These are phyloP conservation scores for Acestrorhynchus altus DNA, from an alignment of 2,797 vertebrate species.

Conservation along the genomic window DNA sequence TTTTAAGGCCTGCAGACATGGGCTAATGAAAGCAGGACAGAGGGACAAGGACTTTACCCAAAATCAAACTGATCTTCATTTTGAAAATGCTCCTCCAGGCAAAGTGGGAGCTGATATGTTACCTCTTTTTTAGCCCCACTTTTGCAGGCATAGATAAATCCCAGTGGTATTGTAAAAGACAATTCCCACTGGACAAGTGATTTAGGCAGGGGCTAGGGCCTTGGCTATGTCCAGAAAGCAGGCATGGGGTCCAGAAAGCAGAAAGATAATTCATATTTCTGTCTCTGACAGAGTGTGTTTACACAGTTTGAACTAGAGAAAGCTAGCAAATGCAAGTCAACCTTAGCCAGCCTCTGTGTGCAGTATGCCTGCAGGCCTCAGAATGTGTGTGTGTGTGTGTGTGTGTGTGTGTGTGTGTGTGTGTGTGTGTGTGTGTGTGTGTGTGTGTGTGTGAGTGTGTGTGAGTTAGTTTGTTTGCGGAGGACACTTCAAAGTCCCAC, in stretches of 20 bases:
- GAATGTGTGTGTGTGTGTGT: slow-evolving; percentile 32
- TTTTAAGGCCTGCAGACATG: background rate
- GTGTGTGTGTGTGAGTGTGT: slow-evolving; percentile 59
- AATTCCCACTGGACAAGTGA: slow-evolving; percentile 27
- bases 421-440: slow-evolving; percentile 48
- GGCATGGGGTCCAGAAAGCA: background rate
- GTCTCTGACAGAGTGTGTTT: slow-evolving; percentile 19
- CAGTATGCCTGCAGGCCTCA: slow-evolving; percentile 48
- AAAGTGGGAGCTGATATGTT: background rate
- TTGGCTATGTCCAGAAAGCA: background rate
- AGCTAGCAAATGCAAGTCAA: background rate
- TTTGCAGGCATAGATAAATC: slow-evolving; percentile 15
- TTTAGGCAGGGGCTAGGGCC: background rate
- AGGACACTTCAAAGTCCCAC: slow-evolving; percentile 66
- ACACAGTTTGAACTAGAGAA: background rate
- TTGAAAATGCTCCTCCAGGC: slow-evolving; percentile 10
- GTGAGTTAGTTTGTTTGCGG: slow-evolving; percentile 54
- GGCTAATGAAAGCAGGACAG: slow-evolving; percentile 12
- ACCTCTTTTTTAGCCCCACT: slow-evolving; percentile 15
- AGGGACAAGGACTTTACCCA: background rate
- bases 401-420: slow-evolving; percentile 52
- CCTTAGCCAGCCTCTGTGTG: slow-evolving; percentile 6
- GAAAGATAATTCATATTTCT: background rate
- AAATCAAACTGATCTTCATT: slow-evolving; percentile 13
- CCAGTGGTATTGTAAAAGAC: slow-evolving; percentile 14